Conservation (phyloP, 2,797 vertebrate species). For the Scomberomorus guttatus region DNA sequence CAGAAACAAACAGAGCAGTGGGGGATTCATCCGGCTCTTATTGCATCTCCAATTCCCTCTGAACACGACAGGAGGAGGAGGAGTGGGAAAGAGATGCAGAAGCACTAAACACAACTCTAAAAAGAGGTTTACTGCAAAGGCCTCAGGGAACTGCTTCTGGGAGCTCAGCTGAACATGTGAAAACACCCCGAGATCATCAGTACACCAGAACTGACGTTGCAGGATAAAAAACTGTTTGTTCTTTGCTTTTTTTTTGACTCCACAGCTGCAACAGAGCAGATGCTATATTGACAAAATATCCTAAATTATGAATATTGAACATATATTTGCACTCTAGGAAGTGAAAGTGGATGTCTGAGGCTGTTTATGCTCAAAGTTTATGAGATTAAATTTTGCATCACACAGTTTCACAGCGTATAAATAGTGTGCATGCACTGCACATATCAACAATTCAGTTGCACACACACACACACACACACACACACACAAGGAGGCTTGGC, state of each 20-base stretch:
- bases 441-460: constrained; percentile 3
- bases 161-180: constrained; percentile 40
- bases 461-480: constrained; percentile 21
- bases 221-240: constrained; percentile 27
- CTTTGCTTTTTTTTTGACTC: constrained; percentile 8
- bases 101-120: constrained; percentile 25
- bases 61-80: constrained; percentile 42
- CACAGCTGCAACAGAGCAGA: constrained; percentile 1
- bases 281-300: constrained; percentile 26
- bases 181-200: constrained; percentile 36
- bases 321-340: constrained; percentile 12
- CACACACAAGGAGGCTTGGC: constrained; percentile 13
- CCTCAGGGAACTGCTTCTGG: constrained; percentile 40
- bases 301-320: constrained; percentile 31
- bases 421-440: constrained; percentile 7
- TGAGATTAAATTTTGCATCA: constrained; percentile 3
- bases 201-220: constrained; percentile 11
- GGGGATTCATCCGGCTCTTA: constrained; percentile 57
- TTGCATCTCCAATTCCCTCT: constrained; percentile 55
- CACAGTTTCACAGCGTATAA: background rate
- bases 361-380: constrained; percentile 6
- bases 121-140: constrained; percentile 45
- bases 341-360: constrained; percentile 12
- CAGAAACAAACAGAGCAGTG: constrained; percentile 47
- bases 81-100: constrained; percentile 29